Conservation (phyloP, 2,113 vertebrate species). For the Chaetodon trifascialis region DNA sequence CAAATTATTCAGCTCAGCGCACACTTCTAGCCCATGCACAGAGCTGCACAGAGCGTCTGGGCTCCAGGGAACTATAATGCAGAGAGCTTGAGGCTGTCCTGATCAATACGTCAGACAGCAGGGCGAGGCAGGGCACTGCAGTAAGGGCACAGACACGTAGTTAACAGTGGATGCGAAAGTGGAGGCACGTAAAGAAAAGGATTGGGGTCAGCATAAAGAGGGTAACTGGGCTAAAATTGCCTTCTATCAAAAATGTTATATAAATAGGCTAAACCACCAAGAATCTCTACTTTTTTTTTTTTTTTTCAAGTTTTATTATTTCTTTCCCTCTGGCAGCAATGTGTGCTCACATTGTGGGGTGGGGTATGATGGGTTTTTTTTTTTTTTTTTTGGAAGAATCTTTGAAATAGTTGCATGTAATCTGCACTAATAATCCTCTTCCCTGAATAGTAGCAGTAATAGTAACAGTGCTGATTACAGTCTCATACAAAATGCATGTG, state of each 20-base stretch:
- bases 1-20: slow-evolving; percentile 19
- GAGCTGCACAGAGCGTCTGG: slow-evolving; percentile 29
- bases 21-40: slow-evolving; percentile 3
- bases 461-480: slow-evolving; percentile 68
- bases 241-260: slow-evolving; percentile 20
- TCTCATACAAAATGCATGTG: slow-evolving; percentile 72
- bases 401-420: slow-evolving; percentile 64
- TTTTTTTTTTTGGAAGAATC: slow-evolving; percentile 17
- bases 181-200: slow-evolving; percentile 29
- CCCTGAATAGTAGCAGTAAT: slow-evolving; percentile 60
- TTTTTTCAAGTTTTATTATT: slow-evolving; percentile 28
- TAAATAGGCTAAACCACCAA: neutral
- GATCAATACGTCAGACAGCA: slow-evolving; percentile 73
- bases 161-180: slow-evolving; percentile 41
- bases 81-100: slow-evolving; percentile 56
- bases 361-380: slow-evolving; percentile 16
- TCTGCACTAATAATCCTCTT: slow-evolving; percentile 69
- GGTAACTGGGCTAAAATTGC: slow-evolving; percentile 30
- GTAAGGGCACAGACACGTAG: slow-evolving; percentile 57
- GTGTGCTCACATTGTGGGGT: slow-evolving; percentile 37
- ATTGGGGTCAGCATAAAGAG: slow-evolving; percentile 29
- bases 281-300: slow-evolving; percentile 5
- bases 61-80: slow-evolving; percentile 63
- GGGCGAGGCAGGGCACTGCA: slow-evolving; percentile 71
- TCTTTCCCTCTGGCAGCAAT: slow-evolving; percentile 16